Conservation (phyloP, 2,888 invertebrate species). For the Monochamus alternatus region DNA sequence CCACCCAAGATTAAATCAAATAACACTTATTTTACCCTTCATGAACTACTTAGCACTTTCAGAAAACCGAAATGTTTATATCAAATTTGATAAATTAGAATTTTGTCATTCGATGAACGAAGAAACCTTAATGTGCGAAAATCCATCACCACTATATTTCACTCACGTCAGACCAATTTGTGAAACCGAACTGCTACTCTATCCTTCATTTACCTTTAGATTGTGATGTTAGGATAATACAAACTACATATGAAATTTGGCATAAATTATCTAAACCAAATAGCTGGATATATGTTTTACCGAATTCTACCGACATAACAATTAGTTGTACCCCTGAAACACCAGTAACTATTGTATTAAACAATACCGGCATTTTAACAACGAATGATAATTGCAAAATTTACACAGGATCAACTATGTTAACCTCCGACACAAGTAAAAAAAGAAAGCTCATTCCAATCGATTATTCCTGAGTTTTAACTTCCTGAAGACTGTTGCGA, state of each 20-base stretch:
- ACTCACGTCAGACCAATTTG: constrained; percentile 13
- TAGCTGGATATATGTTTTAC: constrained; percentile 23
- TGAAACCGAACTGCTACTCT: constrained; percentile 23
- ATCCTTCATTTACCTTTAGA: constrained; percentile 1
- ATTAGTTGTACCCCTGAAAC: constrained; percentile 9
- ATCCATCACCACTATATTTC: neutral
- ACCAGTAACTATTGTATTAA: neutral
- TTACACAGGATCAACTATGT: constrained; percentile 9
- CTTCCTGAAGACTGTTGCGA: constrained; percentile 18
- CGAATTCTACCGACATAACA: constrained; percentile 13
- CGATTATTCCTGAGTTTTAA: neutral
- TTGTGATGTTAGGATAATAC: constrained; percentile 30
- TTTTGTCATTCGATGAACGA: neutral
- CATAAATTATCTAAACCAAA: constrained; percentile 18
- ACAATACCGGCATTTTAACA: neutral
- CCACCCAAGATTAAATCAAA: too few relatives aligned
- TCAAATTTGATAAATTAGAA: neutral
- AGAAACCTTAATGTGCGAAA: constrained; percentile 16
- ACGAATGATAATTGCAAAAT: constrained; percentile 5
- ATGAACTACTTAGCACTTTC: constrained; percentile 17
- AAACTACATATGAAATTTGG: constrained; percentile 21
- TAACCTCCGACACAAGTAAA: neutral
- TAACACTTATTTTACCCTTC: too few relatives aligned
- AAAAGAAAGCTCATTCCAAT: constrained; percentile 5
- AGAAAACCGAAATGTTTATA: constrained; percentile 8